A percentile compares a stretch with the other conserved stretches of the same genome.
phyloP scores from a whole-genome alignment of 2,888 invertebrate genomes.

The Caenorhabditis sp. region DNA sequence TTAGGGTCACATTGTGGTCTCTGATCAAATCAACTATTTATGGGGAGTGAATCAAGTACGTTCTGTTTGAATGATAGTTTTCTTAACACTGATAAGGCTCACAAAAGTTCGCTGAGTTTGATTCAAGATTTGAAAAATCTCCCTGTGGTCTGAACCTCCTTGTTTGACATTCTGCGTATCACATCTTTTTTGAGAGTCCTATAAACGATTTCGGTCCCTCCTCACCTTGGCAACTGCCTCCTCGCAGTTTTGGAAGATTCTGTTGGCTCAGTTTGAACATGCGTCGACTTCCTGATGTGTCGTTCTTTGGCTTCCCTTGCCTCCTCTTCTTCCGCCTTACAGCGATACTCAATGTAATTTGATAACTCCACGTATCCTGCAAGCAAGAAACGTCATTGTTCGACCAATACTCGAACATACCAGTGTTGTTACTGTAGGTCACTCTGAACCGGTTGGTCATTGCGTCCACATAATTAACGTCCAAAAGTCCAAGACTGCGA shows the following conservation, averaged over 20 bases:
- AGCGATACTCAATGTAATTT: slow-evolving; percentile 65
- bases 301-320: slow-evolving; percentile 23
- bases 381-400: not conserved
- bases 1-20: too few relatives aligned
- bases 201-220: not conserved
- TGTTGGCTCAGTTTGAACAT: slow-evolving; percentile 67
- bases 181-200: too few relatives aligned
- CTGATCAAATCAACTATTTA: too few relatives aligned
- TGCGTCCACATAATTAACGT: slow-evolving; percentile 65
- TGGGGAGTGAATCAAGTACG: too few relatives aligned
- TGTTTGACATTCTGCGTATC: not conserved
- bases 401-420: slow-evolving; percentile 7
- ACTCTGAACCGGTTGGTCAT: slow-evolving; percentile 64
- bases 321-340: slow-evolving; percentile 64
- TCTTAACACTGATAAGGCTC: too few relatives aligned
- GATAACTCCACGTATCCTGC: slow-evolving; percentile 67
- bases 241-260: slow-evolving; percentile 26
- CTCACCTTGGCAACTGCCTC: slow-evolving; percentile 62
- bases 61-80: too few relatives aligned
- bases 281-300: slow-evolving; percentile 44
- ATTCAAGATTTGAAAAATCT: too few relatives aligned
- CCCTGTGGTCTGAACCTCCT: too few relatives aligned
- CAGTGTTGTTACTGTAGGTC: slow-evolving; percentile 70
- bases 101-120: too few relatives aligned
- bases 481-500: slow-evolving; percentile 59